Evolutionary conservation across 2,797 vertebrate genomes (phyloP), one percentile per base, ranked within the genome.

Genomic region (Phalanger gymnotis): DNA sequence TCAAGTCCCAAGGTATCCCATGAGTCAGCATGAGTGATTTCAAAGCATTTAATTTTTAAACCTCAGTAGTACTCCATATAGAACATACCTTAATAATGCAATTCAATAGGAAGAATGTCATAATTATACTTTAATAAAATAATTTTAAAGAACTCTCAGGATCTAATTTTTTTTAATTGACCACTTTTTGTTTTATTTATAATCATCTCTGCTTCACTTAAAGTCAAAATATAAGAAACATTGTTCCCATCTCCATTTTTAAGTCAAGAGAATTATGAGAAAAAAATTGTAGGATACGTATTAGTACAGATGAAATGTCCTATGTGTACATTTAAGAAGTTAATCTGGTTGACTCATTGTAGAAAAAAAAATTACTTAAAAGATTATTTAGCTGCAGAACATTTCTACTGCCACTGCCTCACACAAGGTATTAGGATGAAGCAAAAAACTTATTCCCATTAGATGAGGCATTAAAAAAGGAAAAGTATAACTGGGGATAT

Each of bases 361-460:
- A 81, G 7, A 91, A 93, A 91, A 91, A 93, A 91, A 96, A 90
- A 7, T 40, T 94, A 4, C 5, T 96, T 95, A 30, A 92, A 58
- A 94, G 52, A 57, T 91, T 92, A 55, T 2, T 9, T 27, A 81
- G 28, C 54, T 53, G 1, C 51, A 47, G 9, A 30, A 3, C 51
- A 2, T 91, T 89, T 94, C 16, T 55, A 55, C 22, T 55, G 55
- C 55, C 55, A 90, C 22, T 93, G 30, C 40, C 0, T 9, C 1
- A 54, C 28, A 73, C 89, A 22, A 6, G 90, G 28, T 5, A 52
- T 54, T 14, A 3, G 91, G 19, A 57, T 12, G 2, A 56, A 93
- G n/a, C 3, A 92, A 31, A 13, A 56, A 34, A n/a, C n/a, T 25
- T 57, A n/a, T 95, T 66, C 90, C 66, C 4, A 94, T 58, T 90